Base-by-base conservation (phyloP, 1,140 invertebrate genomes). In the Scaptomyza graminum region DNA sequence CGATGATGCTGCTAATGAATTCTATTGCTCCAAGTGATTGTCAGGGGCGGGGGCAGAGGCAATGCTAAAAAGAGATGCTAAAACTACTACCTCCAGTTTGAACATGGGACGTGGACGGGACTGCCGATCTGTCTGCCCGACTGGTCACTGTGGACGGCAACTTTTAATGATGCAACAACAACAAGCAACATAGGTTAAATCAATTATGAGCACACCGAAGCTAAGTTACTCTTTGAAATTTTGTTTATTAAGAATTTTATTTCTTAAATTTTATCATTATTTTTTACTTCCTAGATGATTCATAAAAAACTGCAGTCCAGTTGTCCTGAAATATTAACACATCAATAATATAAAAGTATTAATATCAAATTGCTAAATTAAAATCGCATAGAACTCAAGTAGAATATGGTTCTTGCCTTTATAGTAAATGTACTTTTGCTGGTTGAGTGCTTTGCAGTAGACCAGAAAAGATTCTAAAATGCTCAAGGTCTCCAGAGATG, bases 1-100 rank as follows among this genome's bases (percentile, higher is more conserved):
- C 64, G 68, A 74, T 61, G 59, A 49, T 79, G 80, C 72, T 76
- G 82, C 78, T 87, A 85, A 85, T 85, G 82, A 85, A 87, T 85
- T 85, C 82, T 85, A 85, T 82, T 85, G 82, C 75, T 83, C 72
- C 54, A 60, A n/a, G n/a, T n/a, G n/a, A n/a, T n/a, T n/a, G 16
- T 16, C 8, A 22, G 56, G 51, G 61, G 63, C 62, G 56, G 70
- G 76, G 46, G 18, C 39, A 15, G 11, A 16, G 15, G 28, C 8
- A 15, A 16, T 15, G 51, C 28, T 31, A 31, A 16, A 31, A 28
- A 34, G 41, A 46, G 52, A 15, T 8, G 51, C 28, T 39, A 52
- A 6, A 34, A 34, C 16, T 18, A 5, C 37, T 12, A 43, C n/a
- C 18, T 25, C 16, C 41, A 25, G 18, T 28, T 28, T 28, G 6